Evolutionary conservation across 2,888 invertebrate genomes (phyloP), one percentile per base, ranked within the genome.

Genomic region (Pemphredon lugubris): DNA sequence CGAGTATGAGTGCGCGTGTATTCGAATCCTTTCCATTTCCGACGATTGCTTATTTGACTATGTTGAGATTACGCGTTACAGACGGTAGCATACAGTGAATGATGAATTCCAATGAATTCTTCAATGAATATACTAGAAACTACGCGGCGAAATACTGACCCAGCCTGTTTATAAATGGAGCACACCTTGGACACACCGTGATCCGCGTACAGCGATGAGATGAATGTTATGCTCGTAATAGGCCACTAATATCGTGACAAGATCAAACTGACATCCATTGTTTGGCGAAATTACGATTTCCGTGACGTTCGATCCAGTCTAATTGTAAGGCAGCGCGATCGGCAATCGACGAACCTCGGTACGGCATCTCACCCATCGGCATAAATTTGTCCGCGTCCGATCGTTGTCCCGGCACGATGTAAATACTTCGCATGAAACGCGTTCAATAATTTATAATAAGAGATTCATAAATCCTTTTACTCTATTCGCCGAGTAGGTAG

Each of bases 201-300:
- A 30, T 16, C 5, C 2, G 6, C n/a, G 7, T 18, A n/a, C 40
- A 16, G 40, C 6, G 16, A 20, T 16, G 16, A 42, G 14, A 42
- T 3, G 16, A 60, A 11, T 61, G 13, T 16, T 3, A 42, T 14
- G 30, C 18, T 26, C 45, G 37, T 23, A 34, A 40, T 68, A 68
- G 68, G 68, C 68, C 68, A 16, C 64, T 63, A n/a, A 50, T 9
- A 50, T 64, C 40, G 34, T 16, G 2, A 6, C 34, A 55, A 63
- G 45, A 63, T 57, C 37, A 60, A 34, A 48, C 14, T 50, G 39
- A 44, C 14, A 50, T 65, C n/a, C 18, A 18, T 14, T 16, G 42
- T 55, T 63, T 47, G 55, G n/a, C n/a, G n/a, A n/a, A n/a, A n/a
- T n/a, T n/a, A n/a, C n/a, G n/a, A n/a, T n/a, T n/a, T n/a, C n/a